Percentiles rank a stretch among this genome's conserved stretches.
phyloP scores from a whole-genome alignment of 1,140 invertebrate genomes.

The Megathymus violae region DNA sequence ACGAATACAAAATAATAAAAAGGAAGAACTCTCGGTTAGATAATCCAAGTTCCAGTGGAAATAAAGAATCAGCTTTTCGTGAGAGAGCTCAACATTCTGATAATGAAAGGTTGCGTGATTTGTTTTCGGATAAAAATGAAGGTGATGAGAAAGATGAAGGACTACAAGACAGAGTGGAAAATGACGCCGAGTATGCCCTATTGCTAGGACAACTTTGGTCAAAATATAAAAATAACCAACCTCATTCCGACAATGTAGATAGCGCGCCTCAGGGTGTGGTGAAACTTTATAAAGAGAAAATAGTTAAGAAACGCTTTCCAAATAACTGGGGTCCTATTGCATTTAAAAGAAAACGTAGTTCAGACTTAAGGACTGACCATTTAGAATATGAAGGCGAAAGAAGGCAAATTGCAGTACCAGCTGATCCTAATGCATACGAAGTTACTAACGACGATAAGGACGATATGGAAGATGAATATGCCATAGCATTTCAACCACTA shows the following conservation, averaged over 20 bases:
- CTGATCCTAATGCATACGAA: constrained; percentile 71
- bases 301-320: constrained; percentile 74
- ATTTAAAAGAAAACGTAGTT: constrained; percentile 80
- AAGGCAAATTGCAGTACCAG: constrained; percentile 66
- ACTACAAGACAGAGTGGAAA: constrained; percentile 73
- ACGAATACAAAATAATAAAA: constrained; percentile 74
- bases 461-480: constrained; percentile 83
- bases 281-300: constrained; percentile 77
- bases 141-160: constrained; percentile 66
- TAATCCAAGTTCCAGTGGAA: constrained; percentile 36
- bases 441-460: constrained; percentile 68
- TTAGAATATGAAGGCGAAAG: constrained; percentile 64
- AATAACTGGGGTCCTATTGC: constrained; percentile 80
- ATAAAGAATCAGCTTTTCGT: constrained; percentile 82
- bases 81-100: constrained; percentile 82
- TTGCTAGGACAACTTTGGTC: constrained; percentile 85
- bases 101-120: constrained; percentile 83
- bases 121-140: constrained; percentile 84
- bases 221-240: constrained; percentile 84
- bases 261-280: constrained; percentile 68
- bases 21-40: constrained; percentile 61
- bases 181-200: constrained; percentile 83
- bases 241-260: constrained; percentile 54
- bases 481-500: constrained; percentile 83
- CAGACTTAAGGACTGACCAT: constrained; percentile 61